Percentiles rank a stretch among this genome's conserved stretches.
phyloP scores from a whole-genome alignment of 1,140 invertebrate genomes.

The Drosophila biarmipes region DNA sequence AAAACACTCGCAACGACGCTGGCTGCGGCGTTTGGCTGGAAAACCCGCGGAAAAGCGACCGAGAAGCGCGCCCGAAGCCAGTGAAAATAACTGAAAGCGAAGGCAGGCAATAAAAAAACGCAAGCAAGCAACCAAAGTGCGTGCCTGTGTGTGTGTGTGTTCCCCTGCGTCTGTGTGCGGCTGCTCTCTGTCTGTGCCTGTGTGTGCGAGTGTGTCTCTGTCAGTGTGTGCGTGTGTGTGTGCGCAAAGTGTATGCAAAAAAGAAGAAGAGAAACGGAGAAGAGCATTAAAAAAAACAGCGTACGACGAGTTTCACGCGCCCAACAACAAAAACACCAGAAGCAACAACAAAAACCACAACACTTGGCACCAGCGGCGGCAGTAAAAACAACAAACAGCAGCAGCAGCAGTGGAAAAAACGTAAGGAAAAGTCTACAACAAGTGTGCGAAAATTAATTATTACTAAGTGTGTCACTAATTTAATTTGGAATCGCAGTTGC shows the following conservation, averaged over 20 bases:
- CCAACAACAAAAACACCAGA: slow-evolving; percentile 55
- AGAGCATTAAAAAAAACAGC: slow-evolving; percentile 66
- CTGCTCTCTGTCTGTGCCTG: slow-evolving; percentile 34
- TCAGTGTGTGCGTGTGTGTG: slow-evolving; percentile 58
- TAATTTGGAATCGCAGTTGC: slow-evolving; percentile 70
- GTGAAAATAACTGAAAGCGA: slow-evolving; percentile 61
- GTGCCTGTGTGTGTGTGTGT: slow-evolving; percentile 54
- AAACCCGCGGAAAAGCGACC: slow-evolving; percentile 54
- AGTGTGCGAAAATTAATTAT: slow-evolving; percentile 82
- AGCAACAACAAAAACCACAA: slow-evolving; percentile 29
- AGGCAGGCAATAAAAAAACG: slow-evolving; percentile 60
- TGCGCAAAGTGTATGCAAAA: slow-evolving; percentile 82
- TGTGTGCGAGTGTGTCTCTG: slow-evolving; percentile 42
- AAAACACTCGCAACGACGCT: slow-evolving; percentile 55
- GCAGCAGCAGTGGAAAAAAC: slow-evolving; percentile 27
- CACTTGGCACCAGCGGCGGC: slow-evolving; percentile 16
- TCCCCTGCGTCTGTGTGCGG: slow-evolving; percentile 14
- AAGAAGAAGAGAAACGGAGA: slow-evolving; percentile 72
- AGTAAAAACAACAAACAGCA: slow-evolving; percentile 36
- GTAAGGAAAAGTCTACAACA: slow-evolving; percentile 68
- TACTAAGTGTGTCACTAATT: slow-evolving; percentile 82
- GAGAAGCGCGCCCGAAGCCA: slow-evolving; percentile 40
- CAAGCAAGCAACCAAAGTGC: slow-evolving; percentile 77
- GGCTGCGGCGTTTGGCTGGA: slow-evolving; percentile 38
- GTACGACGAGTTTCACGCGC: slow-evolving; percentile 74